Evolutionary conservation across 2,113 vertebrate species (phyloP).

Genomic region (Platichthys flesus): DNA sequence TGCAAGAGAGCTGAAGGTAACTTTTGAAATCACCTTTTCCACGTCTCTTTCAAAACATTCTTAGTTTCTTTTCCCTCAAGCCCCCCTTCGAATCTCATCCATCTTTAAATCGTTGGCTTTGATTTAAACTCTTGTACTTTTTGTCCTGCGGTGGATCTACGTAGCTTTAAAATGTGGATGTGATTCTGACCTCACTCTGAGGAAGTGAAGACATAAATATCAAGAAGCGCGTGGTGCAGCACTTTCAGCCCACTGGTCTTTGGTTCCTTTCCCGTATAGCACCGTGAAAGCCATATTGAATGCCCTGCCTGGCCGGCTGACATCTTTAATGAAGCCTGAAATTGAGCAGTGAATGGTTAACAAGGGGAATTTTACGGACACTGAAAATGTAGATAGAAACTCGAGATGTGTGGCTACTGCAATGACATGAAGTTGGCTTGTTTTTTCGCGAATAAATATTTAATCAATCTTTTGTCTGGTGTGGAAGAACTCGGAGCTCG

Average conservation of each 20-base stretch:
- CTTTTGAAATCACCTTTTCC: neutral
- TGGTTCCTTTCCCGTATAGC: neutral
- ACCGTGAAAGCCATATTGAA: constrained; percentile 20
- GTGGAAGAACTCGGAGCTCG: constrained; percentile 19
- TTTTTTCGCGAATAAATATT: constrained; percentile 27
- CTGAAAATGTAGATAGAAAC: constrained; percentile 40
- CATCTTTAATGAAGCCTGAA: constrained; percentile 59
- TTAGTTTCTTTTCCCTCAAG: too few relatives aligned
- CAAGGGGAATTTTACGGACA: constrained; percentile 28
- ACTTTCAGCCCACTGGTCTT: constrained; percentile 1
- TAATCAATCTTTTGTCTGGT: constrained; percentile 30
- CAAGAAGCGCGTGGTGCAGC: neutral
- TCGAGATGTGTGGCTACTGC: neutral
- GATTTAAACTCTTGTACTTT: constrained; percentile 30
- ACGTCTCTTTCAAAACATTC: neutral
- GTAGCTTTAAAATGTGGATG: constrained; percentile 3
- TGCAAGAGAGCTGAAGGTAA: neutral
- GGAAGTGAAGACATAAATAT: neutral
- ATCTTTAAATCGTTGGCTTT: constrained; percentile 52
- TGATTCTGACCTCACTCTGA: constrained; percentile 3
- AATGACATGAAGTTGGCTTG: constrained; percentile 1
- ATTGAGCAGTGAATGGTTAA: constrained; percentile 50
- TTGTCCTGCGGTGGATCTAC: constrained; percentile 25
- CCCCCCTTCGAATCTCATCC: constrained; percentile 1
- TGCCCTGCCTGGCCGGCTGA: constrained; percentile 24